Evolutionary conservation across 2,888 invertebrate genomes (phyloP).

Genomic region (Julus scandinavius): DNA sequence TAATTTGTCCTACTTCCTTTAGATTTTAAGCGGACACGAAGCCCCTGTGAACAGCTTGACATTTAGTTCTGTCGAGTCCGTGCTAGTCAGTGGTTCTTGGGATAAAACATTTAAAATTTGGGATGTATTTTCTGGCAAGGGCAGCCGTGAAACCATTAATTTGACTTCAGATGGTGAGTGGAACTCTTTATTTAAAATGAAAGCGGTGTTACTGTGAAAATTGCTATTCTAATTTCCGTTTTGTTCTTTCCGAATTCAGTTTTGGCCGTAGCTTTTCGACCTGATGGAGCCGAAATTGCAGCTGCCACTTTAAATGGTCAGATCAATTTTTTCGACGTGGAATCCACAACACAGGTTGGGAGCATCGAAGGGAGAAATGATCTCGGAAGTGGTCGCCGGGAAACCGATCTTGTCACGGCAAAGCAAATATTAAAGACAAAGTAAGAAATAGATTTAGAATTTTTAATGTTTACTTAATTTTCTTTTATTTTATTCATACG

Average conservation of each 20-base stretch:
- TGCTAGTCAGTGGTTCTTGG: constrained; percentile 90
- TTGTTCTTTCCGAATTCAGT: constrained; percentile 62
- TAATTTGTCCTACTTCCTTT: constrained; percentile 18
- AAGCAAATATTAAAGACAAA: constrained; percentile 85
- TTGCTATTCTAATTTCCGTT: background rate
- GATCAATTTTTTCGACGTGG: constrained; percentile 82
- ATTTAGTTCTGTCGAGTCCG: constrained; percentile 78
- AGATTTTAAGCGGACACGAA: constrained; percentile 90
- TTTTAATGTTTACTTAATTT: background rate
- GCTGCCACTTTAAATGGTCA: constrained; percentile 90
- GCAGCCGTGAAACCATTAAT: constrained; percentile 82
- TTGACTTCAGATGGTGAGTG: constrained; percentile 76
- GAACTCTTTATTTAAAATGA: background rate
- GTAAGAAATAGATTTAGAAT: constrained; percentile 70
- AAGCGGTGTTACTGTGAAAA: background rate
- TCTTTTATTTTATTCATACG: background rate
- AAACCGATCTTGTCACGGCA: constrained; percentile 87
- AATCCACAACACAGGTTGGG: constrained; percentile 72
- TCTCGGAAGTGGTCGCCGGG: constrained; percentile 84
- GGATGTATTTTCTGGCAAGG: constrained; percentile 87
- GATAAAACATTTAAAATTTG: constrained; percentile 91
- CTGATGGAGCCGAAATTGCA: constrained; percentile 92
- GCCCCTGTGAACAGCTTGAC: constrained; percentile 87
- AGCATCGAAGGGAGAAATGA: constrained; percentile 91
- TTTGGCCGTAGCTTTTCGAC: constrained; percentile 84